A percentile compares a stretch with the other conserved stretches of the same genome.
phyloP scores from a whole-genome alignment of 2,113 vertebrate genomes.

The Microcebus lehilahytsara region DNA sequence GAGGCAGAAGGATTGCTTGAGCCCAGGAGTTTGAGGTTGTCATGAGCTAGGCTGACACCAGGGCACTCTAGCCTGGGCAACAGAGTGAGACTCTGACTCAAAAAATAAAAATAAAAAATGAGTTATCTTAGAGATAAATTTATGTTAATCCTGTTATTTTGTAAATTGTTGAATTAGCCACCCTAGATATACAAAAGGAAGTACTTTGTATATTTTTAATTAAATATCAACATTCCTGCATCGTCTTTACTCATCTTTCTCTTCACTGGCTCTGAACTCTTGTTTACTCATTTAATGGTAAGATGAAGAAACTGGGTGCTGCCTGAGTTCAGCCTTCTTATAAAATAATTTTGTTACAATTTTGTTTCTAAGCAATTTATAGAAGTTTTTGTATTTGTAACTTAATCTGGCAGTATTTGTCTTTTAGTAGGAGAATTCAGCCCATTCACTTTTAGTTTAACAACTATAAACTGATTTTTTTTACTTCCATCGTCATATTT shows the following conservation, averaged over 20 bases:
- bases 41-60: no score
- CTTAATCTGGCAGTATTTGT: background rate
- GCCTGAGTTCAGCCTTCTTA: background rate
- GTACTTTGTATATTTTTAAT: background rate
- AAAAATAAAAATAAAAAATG: no score
- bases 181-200: background rate
- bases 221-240: background rate
- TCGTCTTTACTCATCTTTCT: background rate
- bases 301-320: background rate
- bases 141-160: background rate
- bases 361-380: background rate
- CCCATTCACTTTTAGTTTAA: background rate
- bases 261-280: background rate
- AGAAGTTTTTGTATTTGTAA: background rate
- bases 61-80: no score
- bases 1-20: no score
- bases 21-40: no score
- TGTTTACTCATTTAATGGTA: background rate
- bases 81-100: no score
- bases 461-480: background rate
- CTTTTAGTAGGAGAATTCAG: background rate
- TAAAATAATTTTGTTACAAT: background rate
- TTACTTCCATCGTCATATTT: background rate
- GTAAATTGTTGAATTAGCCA: background rate
- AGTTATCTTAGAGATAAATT: background rate